Conservation (phyloP, 2,113 vertebrate species). For the Campylomormyrus numenius region DNA sequence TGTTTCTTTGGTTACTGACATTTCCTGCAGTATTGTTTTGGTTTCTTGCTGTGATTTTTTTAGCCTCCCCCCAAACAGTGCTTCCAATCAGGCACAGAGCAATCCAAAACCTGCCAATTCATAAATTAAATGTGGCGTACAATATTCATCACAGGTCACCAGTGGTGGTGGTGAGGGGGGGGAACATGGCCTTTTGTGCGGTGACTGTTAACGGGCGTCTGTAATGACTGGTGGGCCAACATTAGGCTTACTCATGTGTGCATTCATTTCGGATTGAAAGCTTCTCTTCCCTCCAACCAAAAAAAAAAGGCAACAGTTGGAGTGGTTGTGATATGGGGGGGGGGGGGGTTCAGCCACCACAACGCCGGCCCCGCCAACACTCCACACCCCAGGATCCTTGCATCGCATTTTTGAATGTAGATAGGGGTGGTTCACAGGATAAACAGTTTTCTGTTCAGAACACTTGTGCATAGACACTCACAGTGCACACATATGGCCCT, state of each 20-base stretch:
- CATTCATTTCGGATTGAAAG: conserved; percentile 52
- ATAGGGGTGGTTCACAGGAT: conserved; percentile 55
- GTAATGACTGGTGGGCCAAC: conserved; percentile 64
- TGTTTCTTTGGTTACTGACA: neutral
- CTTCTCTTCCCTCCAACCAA: conserved; percentile 52
- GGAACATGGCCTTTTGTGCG: conserved; percentile 35
- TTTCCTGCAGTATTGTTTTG: neutral
- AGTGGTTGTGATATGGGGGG: neutral
- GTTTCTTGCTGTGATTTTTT: neutral
- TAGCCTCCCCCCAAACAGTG: neutral
- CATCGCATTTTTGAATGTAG: conserved; percentile 59
- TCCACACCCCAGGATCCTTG: conserved; percentile 42
- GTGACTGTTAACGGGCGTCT: conserved; percentile 62
- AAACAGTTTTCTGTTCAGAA: conserved; percentile 55
- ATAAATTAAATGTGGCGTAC: conserved; percentile 56
- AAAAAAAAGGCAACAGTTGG: conserved; percentile 53
- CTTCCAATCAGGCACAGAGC: conserved; percentile 31
- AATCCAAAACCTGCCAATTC: conserved; percentile 57
- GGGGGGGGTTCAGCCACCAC: conserved; percentile 10
- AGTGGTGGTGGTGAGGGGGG: conserved; percentile 5
- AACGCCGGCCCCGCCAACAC: conserved; percentile 57
- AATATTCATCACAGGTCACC: conserved; percentile 55
- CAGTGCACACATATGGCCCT: conserved; percentile 43
- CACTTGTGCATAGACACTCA: conserved; percentile 37
- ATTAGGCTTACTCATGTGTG: conserved; percentile 72